Conservation (phyloP, 2,797 vertebrate genomes). For the Carcharodon carcharias region DNA sequence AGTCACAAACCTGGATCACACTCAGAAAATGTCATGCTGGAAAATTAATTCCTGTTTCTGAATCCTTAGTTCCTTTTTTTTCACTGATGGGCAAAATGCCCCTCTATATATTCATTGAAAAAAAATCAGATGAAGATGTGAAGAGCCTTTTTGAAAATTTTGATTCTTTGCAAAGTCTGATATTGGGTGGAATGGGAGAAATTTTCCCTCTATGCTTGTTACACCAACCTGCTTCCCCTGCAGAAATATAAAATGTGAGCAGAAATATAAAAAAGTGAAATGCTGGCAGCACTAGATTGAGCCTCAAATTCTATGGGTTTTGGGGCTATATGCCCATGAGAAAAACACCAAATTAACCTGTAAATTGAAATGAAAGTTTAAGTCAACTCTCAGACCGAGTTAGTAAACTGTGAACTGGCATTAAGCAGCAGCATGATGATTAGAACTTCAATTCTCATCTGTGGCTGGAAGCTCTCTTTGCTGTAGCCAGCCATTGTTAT, state of each 20-base stretch:
- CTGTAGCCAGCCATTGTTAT: background rate
- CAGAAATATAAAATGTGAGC: background rate
- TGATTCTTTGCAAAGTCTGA: background rate
- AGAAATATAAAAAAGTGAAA: background rate
- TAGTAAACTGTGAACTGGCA: background rate
- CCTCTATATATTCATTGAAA: background rate
- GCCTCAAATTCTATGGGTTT: background rate
- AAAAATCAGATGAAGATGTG: too few species aligned
- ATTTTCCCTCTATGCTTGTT: background rate
- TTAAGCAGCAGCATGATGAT: background rate
- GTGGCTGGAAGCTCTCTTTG: background rate
- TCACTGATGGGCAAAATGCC: background rate
- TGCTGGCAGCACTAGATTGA: background rate
- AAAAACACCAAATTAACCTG: background rate
- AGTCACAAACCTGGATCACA: background rate
- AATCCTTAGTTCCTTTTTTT: background rate
- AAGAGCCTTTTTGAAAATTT: background rate
- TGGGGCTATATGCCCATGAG: background rate
- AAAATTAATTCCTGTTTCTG: background rate
- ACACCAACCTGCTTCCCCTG: background rate
- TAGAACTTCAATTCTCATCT: background rate
- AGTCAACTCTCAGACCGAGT: background rate
- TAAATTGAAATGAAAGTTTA: background rate
- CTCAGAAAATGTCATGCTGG: background rate
- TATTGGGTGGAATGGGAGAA: background rate